phyloP scores from a whole-genome alignment of 2,113 vertebrate species.

The Cettia cetti region DNA sequence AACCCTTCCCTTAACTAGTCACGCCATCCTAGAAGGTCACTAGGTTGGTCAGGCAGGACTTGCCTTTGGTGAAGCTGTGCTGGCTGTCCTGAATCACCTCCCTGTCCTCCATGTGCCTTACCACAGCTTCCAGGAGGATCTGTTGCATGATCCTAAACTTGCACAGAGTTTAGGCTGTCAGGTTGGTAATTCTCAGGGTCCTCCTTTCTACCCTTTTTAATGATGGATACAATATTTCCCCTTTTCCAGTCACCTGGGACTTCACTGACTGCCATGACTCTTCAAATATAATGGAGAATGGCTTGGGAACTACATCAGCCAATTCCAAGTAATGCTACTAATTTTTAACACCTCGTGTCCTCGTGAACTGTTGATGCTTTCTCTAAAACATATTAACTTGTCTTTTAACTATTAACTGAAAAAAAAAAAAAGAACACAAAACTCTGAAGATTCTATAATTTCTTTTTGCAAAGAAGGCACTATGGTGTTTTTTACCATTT shows the following conservation, averaged over 20 bases:
- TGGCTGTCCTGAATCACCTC: not conserved
- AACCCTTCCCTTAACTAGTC: not conserved
- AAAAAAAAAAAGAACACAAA: not conserved
- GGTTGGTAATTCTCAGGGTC: not conserved
- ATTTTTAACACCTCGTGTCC: not conserved
- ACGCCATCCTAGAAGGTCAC: not conserved
- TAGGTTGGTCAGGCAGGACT: not conserved
- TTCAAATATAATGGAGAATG: not conserved
- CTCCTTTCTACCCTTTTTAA: not conserved
- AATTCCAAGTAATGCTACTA: not conserved
- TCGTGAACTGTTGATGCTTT: not conserved
- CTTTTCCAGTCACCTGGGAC: not conserved
- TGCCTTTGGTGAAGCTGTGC: not conserved
- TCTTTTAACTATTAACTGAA: not conserved
- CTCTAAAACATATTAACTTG: not conserved
- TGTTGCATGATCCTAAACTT: not conserved
- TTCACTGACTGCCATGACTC: not conserved
- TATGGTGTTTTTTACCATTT: not conserved
- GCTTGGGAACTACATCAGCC: not conserved
- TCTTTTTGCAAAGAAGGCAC: not conserved
- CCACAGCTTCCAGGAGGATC: not conserved
- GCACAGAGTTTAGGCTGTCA: not conserved
- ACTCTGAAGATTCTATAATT: not conserved
- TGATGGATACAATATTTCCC: not conserved
- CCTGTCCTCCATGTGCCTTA: not conserved